Evolutionary conservation across 2,113 vertebrate species (phyloP).

Genomic region (Alouatta palliata): DNA sequence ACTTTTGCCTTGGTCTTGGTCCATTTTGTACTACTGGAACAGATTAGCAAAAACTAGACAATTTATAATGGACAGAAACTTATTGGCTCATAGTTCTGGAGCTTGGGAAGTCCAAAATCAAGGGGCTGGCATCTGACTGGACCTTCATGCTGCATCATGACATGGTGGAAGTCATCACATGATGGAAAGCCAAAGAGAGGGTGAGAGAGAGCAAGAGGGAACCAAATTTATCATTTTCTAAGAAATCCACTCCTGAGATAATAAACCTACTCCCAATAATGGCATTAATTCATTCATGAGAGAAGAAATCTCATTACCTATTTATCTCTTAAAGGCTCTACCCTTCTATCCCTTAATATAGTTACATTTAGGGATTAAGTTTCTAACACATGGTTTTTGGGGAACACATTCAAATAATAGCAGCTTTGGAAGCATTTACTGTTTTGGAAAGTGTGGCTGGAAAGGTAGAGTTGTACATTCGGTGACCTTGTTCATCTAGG

Average conservation of each 20-base stretch:
- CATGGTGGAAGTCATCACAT: not conserved
- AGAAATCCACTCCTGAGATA: too few relatives aligned
- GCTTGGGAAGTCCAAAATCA: not conserved
- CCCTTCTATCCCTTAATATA: not conserved
- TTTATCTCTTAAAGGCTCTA: not conserved
- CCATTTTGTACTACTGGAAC: not conserved
- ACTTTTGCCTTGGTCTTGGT: not conserved
- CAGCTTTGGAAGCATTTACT: not conserved
- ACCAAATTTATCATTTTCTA: not conserved
- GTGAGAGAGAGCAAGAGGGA: not conserved
- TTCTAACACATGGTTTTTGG: not conserved
- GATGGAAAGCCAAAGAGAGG: too few relatives aligned
- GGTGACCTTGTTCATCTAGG: not conserved
- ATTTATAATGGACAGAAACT: not conserved
- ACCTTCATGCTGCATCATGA: not conserved
- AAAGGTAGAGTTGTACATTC: not conserved
- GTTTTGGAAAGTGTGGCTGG: not conserved
- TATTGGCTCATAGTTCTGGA: not conserved
- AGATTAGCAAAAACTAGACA: not conserved
- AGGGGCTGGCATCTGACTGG: not conserved
- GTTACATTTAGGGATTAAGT: not conserved
- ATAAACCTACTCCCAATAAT: not conserved
- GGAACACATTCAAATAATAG: not conserved
- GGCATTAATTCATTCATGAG: not conserved
- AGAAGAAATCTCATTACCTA: not conserved